Evolutionary conservation across 1,140 invertebrate species (phyloP).

Genomic region (Hyposmocoma kahamanoa): DNA sequence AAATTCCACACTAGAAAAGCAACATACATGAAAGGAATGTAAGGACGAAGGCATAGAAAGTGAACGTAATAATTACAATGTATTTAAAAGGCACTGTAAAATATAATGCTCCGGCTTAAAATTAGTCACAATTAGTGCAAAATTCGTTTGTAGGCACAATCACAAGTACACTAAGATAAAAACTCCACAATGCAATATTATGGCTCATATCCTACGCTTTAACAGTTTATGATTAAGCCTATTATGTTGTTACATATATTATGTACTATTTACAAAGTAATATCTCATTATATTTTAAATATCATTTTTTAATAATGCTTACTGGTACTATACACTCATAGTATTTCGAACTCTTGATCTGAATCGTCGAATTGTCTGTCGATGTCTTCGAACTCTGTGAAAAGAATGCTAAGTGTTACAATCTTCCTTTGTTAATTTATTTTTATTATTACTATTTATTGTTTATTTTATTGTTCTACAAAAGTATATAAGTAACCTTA

Average conservation of each 20-base stretch:
- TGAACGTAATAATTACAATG: no score
- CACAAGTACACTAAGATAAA: conserved; percentile 4
- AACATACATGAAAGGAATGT: no score
- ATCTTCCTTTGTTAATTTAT: no score
- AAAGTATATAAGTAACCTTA: no score
- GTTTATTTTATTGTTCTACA: no score
- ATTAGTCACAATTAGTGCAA: not conserved
- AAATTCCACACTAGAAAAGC: no score
- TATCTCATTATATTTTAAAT: conserved; percentile 8
- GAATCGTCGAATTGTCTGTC: conserved; percentile 73
- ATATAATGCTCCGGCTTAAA: conserved; percentile 15
- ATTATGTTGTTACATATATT: conserved; percentile 1
- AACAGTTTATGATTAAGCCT: no score
- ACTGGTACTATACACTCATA: conserved; percentile 27
- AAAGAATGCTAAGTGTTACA: no score
- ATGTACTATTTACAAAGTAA: not conserved
- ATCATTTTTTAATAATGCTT: conserved; percentile 6
- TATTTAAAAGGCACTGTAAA: conserved; percentile 29
- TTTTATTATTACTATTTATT: conserved; percentile 6
- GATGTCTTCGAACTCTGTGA: conserved; percentile 72
- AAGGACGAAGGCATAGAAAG: no score
- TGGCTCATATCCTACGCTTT: no score
- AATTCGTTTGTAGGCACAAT: conserved; percentile 9
- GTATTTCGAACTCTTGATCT: conserved; percentile 75
- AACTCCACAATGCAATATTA: not conserved